Conservation (phyloP, 92 coral and sea anemone species). For the Micromussa lordhowensis region DNA sequence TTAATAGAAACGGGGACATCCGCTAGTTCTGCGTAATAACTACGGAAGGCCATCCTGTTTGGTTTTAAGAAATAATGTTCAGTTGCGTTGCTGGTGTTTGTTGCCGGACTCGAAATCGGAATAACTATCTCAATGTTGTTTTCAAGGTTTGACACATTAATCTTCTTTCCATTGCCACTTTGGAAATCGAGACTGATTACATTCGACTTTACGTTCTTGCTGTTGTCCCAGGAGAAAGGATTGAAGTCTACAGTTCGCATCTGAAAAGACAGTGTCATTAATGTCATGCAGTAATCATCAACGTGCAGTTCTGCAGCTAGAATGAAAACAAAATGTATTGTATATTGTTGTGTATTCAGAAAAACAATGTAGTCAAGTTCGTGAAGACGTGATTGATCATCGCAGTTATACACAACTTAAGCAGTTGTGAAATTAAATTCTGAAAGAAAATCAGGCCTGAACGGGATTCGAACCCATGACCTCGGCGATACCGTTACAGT, state of each 20-base stretch:
- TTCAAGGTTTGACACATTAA: constrained; percentile 10
- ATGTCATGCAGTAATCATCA: too few relatives aligned
- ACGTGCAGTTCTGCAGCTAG: too few relatives aligned
- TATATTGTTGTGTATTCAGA: too few relatives aligned
- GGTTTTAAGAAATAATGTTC: constrained; percentile 19
- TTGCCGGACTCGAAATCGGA: neutral
- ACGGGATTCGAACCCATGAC: too few relatives aligned
- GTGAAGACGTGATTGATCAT: too few relatives aligned
- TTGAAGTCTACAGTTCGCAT: constrained; percentile 1
- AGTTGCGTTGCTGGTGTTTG: constrained; percentile 7
- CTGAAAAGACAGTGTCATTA: neutral
- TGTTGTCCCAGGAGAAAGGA: constrained; percentile 42
- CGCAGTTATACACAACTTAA: too few relatives aligned
- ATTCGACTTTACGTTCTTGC: constrained; percentile 12
- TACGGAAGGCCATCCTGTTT: neutral
- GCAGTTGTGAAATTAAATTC: too few relatives aligned
- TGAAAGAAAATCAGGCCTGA: too few relatives aligned
- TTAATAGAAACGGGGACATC: constrained; percentile 8
- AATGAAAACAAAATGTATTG: too few relatives aligned
- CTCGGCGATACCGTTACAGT: too few relatives aligned
- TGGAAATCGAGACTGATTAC: constrained; percentile 22
- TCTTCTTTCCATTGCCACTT: neutral
- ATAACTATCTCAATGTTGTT: constrained; percentile 14
- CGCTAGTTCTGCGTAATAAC: constrained; percentile 10
- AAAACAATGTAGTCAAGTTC: too few relatives aligned